Evolutionary conservation across 2,888 invertebrate genomes (phyloP).

Genomic region (Neoitamus cyanurus): DNA sequence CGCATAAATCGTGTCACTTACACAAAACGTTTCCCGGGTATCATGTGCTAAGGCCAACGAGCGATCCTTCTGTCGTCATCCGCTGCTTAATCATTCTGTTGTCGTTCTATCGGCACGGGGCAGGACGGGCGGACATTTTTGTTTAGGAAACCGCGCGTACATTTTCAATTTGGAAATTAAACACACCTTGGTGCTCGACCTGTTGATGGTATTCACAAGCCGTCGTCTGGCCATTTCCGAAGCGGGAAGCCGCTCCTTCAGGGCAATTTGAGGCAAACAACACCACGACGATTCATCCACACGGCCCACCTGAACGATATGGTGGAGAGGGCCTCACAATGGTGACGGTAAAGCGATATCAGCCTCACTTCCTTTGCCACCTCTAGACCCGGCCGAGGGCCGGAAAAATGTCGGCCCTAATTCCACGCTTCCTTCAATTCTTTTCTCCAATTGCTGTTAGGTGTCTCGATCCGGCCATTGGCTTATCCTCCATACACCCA

Average conservation of each 20-base stretch:
- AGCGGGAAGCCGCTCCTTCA: constrained; percentile 26
- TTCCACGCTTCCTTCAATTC: constrained; percentile 24
- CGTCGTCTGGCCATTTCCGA: constrained; percentile 8
- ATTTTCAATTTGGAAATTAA: constrained; percentile 39
- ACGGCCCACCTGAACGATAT: neutral
- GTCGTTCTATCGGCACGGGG: neutral
- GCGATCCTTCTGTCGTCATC: neutral
- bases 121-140: neutral
- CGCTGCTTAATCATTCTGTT: neutral
- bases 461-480: neutral
- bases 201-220: constrained; percentile 27
- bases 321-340: neutral
- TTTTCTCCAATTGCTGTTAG: neutral
- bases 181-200: constrained; percentile 28
- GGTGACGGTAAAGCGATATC: neutral
- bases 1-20: neutral
- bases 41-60: neutral
- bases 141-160: neutral
- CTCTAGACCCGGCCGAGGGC: neutral
- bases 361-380: neutral
- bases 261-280: neutral
- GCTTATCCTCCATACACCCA: neutral
- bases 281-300: neutral
- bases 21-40: neutral
- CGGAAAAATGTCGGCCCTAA: constrained; percentile 1